These are phyloP conservation scores for Urophycis tenuis DNA, from an alignment of 2,797 vertebrate genomes.

Conservation along the genomic window DNA sequence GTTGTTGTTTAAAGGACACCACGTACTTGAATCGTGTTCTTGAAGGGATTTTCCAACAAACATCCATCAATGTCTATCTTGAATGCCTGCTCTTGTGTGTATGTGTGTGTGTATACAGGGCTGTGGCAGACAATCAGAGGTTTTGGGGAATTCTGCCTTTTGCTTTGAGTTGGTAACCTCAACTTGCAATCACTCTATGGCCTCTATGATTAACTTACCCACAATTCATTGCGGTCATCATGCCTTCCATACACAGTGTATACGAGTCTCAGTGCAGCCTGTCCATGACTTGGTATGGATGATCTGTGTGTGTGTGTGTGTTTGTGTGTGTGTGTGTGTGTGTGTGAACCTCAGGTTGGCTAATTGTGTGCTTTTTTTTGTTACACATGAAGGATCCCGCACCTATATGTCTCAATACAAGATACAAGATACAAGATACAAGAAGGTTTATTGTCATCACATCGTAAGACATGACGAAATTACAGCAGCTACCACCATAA, in stretches of 20 bases:
- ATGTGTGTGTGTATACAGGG: conserved; percentile 10
- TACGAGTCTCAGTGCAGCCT: conserved; percentile 10
- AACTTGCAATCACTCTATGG: conserved; percentile 52
- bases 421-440: no score
- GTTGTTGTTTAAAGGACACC: neutral
- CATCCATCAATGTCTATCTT: conserved; percentile 54
- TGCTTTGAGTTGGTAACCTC: conserved; percentile 57
- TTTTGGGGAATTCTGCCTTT: conserved; percentile 46
- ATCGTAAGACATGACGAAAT: no score
- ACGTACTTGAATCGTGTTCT: conserved; percentile 1
- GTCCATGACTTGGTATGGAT: conserved; percentile 29
- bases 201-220: conserved; percentile 40
- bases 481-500: no score
- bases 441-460: no score
- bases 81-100: conserved; percentile 30
- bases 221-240: conserved; percentile 45
- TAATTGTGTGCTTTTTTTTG: neutral
- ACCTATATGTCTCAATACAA: neutral
- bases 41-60: conserved; percentile 54
- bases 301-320: conserved; percentile 19
- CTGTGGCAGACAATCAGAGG: conserved; percentile 34
- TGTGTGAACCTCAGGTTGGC: neutral
- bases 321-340: neutral
- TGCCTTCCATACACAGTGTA: conserved; percentile 45
- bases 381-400: neutral